phyloP scores from a whole-genome alignment of 2,888 invertebrate species.

The Cephus nigrinus region DNA sequence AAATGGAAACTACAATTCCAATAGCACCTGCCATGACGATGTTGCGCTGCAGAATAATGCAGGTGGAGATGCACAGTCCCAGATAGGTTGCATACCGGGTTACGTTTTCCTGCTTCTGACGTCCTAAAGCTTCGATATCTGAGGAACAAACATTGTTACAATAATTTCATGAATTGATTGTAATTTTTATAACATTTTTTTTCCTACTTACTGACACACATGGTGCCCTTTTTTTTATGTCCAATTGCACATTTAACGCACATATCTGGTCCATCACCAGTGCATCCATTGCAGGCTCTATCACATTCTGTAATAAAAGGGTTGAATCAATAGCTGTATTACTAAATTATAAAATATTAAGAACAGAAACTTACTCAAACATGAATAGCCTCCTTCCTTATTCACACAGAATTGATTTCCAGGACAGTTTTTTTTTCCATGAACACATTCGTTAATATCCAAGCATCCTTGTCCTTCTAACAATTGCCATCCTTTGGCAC shows the following conservation, averaged over 20 bases:
- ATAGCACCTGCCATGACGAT: conserved; percentile 81
- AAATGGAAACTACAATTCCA: conserved; percentile 82
- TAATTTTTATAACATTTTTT: conserved; percentile 1
- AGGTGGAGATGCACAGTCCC: conserved; percentile 86
- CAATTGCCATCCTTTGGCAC: conserved; percentile 80
- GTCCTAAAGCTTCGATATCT: conserved; percentile 55
- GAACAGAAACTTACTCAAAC: conserved; percentile 68
- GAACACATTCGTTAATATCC: conserved; percentile 86
- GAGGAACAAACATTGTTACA: conserved; percentile 13
- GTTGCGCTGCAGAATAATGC: conserved; percentile 86
- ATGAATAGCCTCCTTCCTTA: conserved; percentile 84
- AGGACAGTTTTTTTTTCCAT: conserved; percentile 70
- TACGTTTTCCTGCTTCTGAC: conserved; percentile 71
- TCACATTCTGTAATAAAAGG: conserved; percentile 75
- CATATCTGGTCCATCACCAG: conserved; percentile 92
- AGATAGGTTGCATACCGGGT: conserved; percentile 86
- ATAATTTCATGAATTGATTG: conserved; percentile 8
- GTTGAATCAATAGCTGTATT: not conserved
- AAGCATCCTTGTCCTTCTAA: conserved; percentile 81
- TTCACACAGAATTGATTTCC: conserved; percentile 88
- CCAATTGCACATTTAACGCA: conserved; percentile 84
- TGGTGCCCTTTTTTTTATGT: conserved; percentile 77
- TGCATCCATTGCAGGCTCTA: conserved; percentile 84
- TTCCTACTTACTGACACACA: conserved; percentile 77
- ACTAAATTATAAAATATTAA: conserved; percentile 11